Conservation (phyloP, 2,888 invertebrate genomes). For the Tetragnatha montana region DNA sequence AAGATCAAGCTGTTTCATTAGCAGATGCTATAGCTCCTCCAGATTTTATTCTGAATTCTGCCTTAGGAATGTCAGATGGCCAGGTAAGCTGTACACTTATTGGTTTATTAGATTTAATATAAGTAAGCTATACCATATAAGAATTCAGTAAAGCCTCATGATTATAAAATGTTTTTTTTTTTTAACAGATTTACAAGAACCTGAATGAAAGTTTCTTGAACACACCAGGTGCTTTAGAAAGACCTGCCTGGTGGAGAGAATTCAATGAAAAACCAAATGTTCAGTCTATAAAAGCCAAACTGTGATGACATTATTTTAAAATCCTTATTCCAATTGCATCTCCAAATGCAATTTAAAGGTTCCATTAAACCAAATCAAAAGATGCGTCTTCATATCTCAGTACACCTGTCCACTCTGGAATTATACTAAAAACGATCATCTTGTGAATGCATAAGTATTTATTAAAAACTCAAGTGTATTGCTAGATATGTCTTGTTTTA, state of each 20-base stretch:
- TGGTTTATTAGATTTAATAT: not conserved
- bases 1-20: conserved; percentile 85
- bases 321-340: not conserved
- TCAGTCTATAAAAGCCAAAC: conserved; percentile 66
- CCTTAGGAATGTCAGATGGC: conserved; percentile 89
- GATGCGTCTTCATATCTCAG: not conserved
- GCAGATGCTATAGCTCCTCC: conserved; percentile 92
- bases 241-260: conserved; percentile 71
- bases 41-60: conserved; percentile 92
- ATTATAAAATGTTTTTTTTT: not conserved
- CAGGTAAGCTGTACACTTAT: conserved; percentile 78
- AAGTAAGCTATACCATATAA: too few relatives aligned
- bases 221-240: conserved; percentile 68
- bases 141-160: not conserved
- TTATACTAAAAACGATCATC: too few relatives aligned
- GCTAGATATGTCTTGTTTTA: too few relatives aligned
- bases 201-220: conserved; percentile 68
- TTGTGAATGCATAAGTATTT: too few relatives aligned
- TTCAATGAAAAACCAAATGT: conserved; percentile 69
- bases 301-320: conserved; percentile 39
- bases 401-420: too few relatives aligned
- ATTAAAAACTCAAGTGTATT: too few relatives aligned
- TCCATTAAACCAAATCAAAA: not conserved
- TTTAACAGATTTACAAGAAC: conserved; percentile 69
- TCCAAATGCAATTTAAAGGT: not conserved